Evolutionary conservation across 1,140 invertebrate genomes (phyloP), one percentile per base, ranked within the genome.

Genomic region (Drosophila nikananu): DNA sequence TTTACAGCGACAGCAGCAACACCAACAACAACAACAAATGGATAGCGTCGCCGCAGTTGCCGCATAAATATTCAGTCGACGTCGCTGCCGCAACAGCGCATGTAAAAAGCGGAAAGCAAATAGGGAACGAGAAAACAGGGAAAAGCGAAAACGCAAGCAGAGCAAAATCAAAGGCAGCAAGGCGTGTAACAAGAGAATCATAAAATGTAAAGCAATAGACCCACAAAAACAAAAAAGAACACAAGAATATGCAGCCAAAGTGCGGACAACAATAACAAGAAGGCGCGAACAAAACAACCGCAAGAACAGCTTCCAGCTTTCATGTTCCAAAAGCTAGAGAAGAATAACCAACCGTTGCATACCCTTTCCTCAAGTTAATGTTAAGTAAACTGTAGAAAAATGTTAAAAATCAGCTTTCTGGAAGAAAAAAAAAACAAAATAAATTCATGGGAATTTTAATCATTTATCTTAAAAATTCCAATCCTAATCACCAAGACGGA

Each of bases 121-220:
- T 48, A 44, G 55, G 25, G 35, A 41, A 59, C 54, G 37, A 54
- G 49, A 30, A 27, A 48, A 37, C 25, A 58, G 62, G 15, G 19
- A 57, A 57, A 57, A 52, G 62, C 46, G 27, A 41, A 66, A 52
- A 65, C 13, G 35, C 51, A 51, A 67, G 58, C 52, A 64, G 71
- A 59, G 59, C 75, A 81, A 62, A 67, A 75, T 60, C 70, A 84
- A 52, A 78, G 76, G 82, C 83, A 87, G 52, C 84, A 80, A 87
- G 74, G 72, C 83, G 78, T 90, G 74, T 83, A 89, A 89, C 86
- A 87, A 63, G 75, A 81, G 68, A 80, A 83, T 80, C 72, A 74
- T 83, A 83, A 68, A 77, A 86, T 65, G 66, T 75, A 86, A 81
- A 79, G 81, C 77, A 84, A 61, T 42, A 41, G 62, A 19, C 19